phyloP scores from a whole-genome alignment of 1,140 invertebrate genomes.

The Caerostris darwini region DNA sequence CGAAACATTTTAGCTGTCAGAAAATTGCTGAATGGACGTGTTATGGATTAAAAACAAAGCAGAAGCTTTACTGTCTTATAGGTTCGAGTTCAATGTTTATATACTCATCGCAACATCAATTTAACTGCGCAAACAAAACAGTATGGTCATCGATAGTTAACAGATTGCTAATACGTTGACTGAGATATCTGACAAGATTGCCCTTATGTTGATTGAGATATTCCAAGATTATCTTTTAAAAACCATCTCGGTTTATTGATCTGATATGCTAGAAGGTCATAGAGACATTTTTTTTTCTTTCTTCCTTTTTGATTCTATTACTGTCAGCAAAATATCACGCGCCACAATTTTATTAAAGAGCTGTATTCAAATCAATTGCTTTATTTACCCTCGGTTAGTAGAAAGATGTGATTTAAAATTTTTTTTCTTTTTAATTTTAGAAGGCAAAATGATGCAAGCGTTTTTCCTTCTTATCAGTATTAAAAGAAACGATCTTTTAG shows the following conservation, averaged over 20 bases:
- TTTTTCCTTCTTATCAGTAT: too few relatives aligned
- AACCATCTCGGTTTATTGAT: not conserved
- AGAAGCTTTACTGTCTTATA: not conserved
- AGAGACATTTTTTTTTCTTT: not conserved
- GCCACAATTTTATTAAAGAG: not conserved
- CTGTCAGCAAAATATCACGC: not conserved
- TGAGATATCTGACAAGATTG: not conserved
- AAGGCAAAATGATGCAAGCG: too few relatives aligned
- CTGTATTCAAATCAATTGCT: too few relatives aligned
- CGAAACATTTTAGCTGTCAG: not conserved
- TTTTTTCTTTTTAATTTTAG: too few relatives aligned
- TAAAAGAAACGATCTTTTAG: too few relatives aligned
- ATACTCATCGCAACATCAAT: not conserved
- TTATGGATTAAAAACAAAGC: too few relatives aligned
- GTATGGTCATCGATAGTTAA: not conserved
- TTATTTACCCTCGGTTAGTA: too few relatives aligned
- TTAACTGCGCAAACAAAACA: not conserved
- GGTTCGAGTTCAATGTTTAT: not conserved
- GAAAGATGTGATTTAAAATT: too few relatives aligned
- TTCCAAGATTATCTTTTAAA: not conserved
- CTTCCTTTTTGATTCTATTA: not conserved
- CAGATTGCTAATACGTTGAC: not conserved
- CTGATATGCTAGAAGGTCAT: not conserved
- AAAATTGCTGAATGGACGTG: not conserved
- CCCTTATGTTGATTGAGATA: too few relatives aligned